Base-by-base conservation (phyloP, 30 jellyfish, hydroid and myxozoan genomes). In the Cassiopea xamachana region DNA sequence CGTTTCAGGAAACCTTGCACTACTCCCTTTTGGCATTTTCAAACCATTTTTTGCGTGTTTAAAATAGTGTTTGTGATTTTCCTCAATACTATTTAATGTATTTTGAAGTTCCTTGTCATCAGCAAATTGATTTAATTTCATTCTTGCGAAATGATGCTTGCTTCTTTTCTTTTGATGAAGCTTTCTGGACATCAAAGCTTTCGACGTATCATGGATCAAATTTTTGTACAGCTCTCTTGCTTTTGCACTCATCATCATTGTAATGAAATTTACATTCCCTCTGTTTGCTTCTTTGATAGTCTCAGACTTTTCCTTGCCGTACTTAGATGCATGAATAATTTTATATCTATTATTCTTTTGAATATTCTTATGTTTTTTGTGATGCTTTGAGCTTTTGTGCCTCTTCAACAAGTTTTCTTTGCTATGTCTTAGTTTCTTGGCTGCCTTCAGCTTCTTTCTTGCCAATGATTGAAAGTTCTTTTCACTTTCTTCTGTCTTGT, bases 171-270 rank as follows among this genome's bases (percentile, higher is more conserved):
- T 64, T 68, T 79, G 73, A 78, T 69, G 90, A 44, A 46, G 70
- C 51, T 88, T 88, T 58, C 70, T 88, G 0, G 75, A 1, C 90
- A 88, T 47, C 77, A 88, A 71, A n/a, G 95, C 95, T 47, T 46
- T 69, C 19, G 90, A 77, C 9, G 95, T 88, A 72, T 88, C 95
- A 77, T 90, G 90, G 9, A 90, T 80, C 82, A 90, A 71, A 50
- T 84, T 77, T 61, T 48, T 73, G 70, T 90, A 90, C 48, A 90
- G 87, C 48, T 76, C 86, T 70, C 97, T 90, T 49, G 97, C 97
- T 83, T 90, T 90, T 45, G 51, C 43, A 73, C 97, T 90, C 87
- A 90, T 59, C 73, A 90, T 44, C 77, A 55, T 74, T 67, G 77
- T 82, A 7, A 71, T 88, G 39, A 80, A 78, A 18, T 67, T 50